Base-by-base conservation (phyloP, 2,888 invertebrate genomes). In the Xylota sylvarum region DNA sequence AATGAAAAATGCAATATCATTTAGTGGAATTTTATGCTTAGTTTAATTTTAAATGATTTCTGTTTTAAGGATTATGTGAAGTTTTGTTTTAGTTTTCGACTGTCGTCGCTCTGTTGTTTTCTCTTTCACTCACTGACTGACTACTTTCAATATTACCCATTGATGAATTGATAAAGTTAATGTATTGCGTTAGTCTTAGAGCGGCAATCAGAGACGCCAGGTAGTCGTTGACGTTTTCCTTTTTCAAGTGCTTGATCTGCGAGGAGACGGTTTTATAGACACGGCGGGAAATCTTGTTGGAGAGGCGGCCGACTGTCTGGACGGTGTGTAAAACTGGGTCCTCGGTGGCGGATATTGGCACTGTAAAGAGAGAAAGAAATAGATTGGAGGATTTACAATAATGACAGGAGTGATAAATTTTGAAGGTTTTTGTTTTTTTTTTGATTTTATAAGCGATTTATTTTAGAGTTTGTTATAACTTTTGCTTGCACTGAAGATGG, bases 291-390 rank as follows among this genome's bases (percentile, higher is more conserved):
- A 96, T 95, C 91, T 96, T 96, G 77, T 95, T 94, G 89, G 96
- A 96, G 88, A 96, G 93, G 17, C 95, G 93, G 17, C 96, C 96
- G 79, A 96, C 95, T 0, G 95, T 96, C 93, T 96, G 95, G 88
- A 95, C 94, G 0, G 96, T 95, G 92, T 95, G 95, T 88, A 95
- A 91, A 17, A 95, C 94, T 70, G 95, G 95, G 92, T 96, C 96
- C 88, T 93, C 94, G 88, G 93, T 93, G 69, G 93, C 93, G 64
- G 94, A 90, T 89, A 94, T 94, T 89, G 95, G 93, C 89, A 94
- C 96, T 95, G 90, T 43, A 93, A 93, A 40, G 60, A 74, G 70
- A 70, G 58, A 72, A 50, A 19, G 9, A 58, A 10, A 52, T 6
- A 74, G 32, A 88, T 30, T 23, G 23, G 12, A 32, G 46, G 40